A percentile compares a stretch with the other conserved stretches of the same genome.
These are phyloP conservation scores for Phasia obesa DNA, from an alignment of 2,888 invertebrate genomes.

Conservation along the genomic window DNA sequence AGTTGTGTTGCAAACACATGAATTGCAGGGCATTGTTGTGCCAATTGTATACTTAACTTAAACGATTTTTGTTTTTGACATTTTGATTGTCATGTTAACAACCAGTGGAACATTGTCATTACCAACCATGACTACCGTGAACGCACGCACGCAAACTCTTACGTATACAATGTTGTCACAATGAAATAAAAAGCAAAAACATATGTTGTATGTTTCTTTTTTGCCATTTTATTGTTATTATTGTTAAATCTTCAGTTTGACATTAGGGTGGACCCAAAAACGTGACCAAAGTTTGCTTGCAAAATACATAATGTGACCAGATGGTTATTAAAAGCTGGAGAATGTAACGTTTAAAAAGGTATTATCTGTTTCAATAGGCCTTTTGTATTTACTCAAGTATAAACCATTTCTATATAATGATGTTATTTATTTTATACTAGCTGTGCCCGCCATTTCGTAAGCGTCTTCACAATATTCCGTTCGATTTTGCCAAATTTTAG, in stretches of 20 bases:
- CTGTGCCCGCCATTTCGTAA: too few relatives aligned
- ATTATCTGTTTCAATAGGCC: too few relatives aligned
- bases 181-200: constrained; percentile 19
- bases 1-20: background rate
- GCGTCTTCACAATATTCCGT: too few relatives aligned
- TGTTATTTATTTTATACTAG: too few relatives aligned
- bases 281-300: too few relatives aligned
- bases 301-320: too few relatives aligned
- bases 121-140: constrained; percentile 36
- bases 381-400: too few relatives aligned
- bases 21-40: background rate
- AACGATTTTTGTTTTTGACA: constrained; percentile 53
- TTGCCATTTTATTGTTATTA: constrained; percentile 32
- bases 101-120: constrained; percentile 62
- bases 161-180: constrained; percentile 28
- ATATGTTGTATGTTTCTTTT: constrained; percentile 40
- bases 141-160: constrained; percentile 25
- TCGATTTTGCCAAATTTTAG: too few relatives aligned
- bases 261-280: background rate
- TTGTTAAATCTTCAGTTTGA: background rate
- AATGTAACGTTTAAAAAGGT: too few relatives aligned
- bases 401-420: too few relatives aligned
- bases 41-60: constrained; percentile 11
- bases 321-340: too few relatives aligned
- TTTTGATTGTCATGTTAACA: constrained; percentile 66